Evolutionary conservation across 2,888 invertebrate species (phyloP).

Genomic region (Parnassius orleans): DNA sequence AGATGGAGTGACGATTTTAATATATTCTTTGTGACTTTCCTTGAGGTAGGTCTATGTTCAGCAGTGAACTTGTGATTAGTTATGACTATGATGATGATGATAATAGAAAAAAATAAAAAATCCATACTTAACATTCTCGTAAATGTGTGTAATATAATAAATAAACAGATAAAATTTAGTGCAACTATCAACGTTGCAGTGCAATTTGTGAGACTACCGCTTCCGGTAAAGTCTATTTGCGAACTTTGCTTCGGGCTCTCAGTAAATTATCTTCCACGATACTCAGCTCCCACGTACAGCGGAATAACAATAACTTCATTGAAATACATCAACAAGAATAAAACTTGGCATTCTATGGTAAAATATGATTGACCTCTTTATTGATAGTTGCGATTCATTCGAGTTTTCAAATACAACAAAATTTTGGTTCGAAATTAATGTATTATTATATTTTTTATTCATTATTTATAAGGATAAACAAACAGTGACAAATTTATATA

Average conservation of each 20-base stretch:
- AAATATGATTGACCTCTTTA: conserved; percentile 1
- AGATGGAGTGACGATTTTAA: too few species aligned
- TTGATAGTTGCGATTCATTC: not conserved
- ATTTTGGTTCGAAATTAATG: too few species aligned
- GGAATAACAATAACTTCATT: conserved; percentile 24
- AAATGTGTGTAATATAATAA: not conserved
- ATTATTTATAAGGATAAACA: too few species aligned
- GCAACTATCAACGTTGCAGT: conserved; percentile 18
- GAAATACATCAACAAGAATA: conserved; percentile 7
- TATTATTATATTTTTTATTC: too few species aligned
- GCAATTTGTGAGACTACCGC: conserved; percentile 13
- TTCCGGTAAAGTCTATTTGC: conserved; percentile 29
- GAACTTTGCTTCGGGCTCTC: conserved; percentile 29
- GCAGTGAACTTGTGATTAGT: too few species aligned
- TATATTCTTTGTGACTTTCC: too few species aligned
- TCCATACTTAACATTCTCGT: too few species aligned
- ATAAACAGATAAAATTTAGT: conserved; percentile 15
- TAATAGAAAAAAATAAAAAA: too few species aligned
- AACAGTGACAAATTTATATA: too few species aligned
- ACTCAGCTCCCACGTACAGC: conserved; percentile 6
- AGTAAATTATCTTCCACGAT: conserved; percentile 23
- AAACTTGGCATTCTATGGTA: conserved; percentile 5
- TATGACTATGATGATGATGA: too few species aligned
- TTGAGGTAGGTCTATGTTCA: too few species aligned
- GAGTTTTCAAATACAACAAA: too few species aligned